Base-by-base conservation (phyloP, 2,888 invertebrate genomes). In the Drosophila diplacantha region DNA sequence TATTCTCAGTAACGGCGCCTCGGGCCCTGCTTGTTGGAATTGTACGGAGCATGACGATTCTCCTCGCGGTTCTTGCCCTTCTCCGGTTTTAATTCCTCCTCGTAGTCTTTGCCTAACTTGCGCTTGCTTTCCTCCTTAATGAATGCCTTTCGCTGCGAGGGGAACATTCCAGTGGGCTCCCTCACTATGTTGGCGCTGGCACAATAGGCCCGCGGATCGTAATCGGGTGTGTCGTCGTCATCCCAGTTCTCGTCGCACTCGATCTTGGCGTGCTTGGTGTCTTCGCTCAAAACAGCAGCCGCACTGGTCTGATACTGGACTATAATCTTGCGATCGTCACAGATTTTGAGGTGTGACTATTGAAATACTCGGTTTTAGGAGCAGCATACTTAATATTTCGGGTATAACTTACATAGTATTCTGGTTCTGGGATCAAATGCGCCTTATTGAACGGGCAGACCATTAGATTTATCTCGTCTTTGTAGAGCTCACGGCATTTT, bases 401-500 rank as follows among this genome's bases (percentile, higher is more conserved):
- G 9, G 38, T 20, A 5, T 9, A 12, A 64, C 76, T 74, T 66
- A 78, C 78, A 22, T 57, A 43, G 37, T 59, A 76, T 57, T 92
- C 92, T 0, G 89, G 88, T 41, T 90, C 90, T 0, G 90, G 89
- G 1, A 92, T 76, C 0, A 90, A 74, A 61, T 92, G 92, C 0
- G 89, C 89, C 0, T 89, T 80, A 46, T 92, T 92, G 38, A 91
- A 92, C 0, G 91, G 91, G 60, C 92, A 92, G 4, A 89, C 88
- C 3, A 83, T 76, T 0, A 87, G 62, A 20, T 89, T 87, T 0
- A 87, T 80, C 14, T 89, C 87, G 0, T 88, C 88, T 67, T 91
- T 84, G 49, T 89, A 89, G n/a, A 89, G 87, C 5, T 61, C 82
- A 0, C 90, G 81, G 56, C 92, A 92, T 73, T 91, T 92, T 8